Conservation (phyloP, 2,888 invertebrate genomes). For the Perdita meconis region DNA sequence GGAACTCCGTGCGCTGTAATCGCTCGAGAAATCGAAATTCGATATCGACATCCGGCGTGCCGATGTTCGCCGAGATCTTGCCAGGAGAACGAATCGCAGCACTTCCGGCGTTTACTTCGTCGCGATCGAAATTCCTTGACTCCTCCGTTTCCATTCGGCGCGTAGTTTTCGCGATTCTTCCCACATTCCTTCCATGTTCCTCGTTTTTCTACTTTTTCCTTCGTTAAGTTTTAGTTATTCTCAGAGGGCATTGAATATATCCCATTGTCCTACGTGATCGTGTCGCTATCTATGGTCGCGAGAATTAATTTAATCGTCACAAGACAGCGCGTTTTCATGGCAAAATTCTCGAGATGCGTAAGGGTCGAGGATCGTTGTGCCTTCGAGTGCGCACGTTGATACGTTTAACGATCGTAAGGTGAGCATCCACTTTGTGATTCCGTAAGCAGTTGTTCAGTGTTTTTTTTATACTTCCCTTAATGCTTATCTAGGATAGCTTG, state of each 20-base stretch:
- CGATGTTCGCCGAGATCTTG: conserved; percentile 82
- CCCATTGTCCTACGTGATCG: conserved; percentile 3
- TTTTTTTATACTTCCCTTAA: conserved; percentile 81
- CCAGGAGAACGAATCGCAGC: conserved; percentile 78
- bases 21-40: conserved; percentile 66
- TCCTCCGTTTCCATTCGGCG: background rate
- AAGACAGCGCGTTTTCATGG: conserved; percentile 75
- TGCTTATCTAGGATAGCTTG: conserved; percentile 83
- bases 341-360: conserved; percentile 80
- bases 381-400: conserved; percentile 80
- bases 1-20: conserved; percentile 82
- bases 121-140: conserved; percentile 10
- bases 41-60: conserved; percentile 78
- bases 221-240: conserved; percentile 32
- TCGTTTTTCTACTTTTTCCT: too few species aligned
- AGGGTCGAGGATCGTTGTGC: conserved; percentile 84
- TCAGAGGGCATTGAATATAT: conserved; percentile 43
- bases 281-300: background rate
- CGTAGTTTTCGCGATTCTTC: background rate
- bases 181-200: background rate
- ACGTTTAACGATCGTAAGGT: conserved; percentile 76
- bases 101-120: conserved; percentile 28
- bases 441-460: conserved; percentile 81
- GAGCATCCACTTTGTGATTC: conserved; percentile 82
- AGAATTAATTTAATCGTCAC: conserved; percentile 4